Percentiles rank a stretch among this genome's conserved stretches.
phyloP scores from a whole-genome alignment of 2,113 vertebrate genomes.

The Myotis yumanensis region DNA sequence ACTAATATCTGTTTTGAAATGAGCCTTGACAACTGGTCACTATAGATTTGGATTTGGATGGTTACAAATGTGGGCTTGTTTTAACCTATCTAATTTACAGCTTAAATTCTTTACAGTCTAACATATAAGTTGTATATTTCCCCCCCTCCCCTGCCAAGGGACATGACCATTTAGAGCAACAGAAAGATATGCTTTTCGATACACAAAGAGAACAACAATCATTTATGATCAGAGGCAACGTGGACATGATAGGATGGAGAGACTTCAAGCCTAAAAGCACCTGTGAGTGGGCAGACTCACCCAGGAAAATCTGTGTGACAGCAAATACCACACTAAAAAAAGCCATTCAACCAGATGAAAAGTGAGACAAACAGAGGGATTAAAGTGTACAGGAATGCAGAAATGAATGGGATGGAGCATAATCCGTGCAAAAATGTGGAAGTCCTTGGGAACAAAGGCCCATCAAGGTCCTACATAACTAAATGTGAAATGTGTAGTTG shows the following conservation, averaged over 20 bases:
- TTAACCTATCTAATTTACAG: neutral
- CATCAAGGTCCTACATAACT: conserved; percentile 40
- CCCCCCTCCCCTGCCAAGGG: neutral
- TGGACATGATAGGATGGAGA: conserved; percentile 18
- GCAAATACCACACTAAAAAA: conserved; percentile 78
- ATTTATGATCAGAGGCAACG: neutral
- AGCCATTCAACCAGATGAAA: conserved; percentile 77
- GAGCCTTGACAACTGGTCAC: neutral
- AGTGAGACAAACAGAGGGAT: conserved; percentile 76
- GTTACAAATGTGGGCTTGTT: neutral
- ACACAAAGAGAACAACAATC: conserved; percentile 17
- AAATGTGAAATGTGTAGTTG: conserved; percentile 67
- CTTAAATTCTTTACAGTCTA: conserved; percentile 24
- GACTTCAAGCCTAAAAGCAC: conserved; percentile 35
- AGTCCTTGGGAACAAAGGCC: conserved; percentile 63
- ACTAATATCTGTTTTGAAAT: conserved; percentile 2
- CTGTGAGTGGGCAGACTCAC: conserved; percentile 75
- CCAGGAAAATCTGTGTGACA: conserved; percentile 75
- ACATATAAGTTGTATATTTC: neutral
- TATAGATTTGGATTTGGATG: conserved; percentile 32
- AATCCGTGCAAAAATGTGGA: conserved; percentile 70
- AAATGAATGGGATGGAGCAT: conserved; percentile 61
- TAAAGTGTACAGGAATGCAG: conserved; percentile 70
- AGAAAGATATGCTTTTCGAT: conserved; percentile 27
- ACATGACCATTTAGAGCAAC: neutral